phyloP scores from a whole-genome alignment of 2,113 vertebrate species.

The Isurus oxyrinchus region DNA sequence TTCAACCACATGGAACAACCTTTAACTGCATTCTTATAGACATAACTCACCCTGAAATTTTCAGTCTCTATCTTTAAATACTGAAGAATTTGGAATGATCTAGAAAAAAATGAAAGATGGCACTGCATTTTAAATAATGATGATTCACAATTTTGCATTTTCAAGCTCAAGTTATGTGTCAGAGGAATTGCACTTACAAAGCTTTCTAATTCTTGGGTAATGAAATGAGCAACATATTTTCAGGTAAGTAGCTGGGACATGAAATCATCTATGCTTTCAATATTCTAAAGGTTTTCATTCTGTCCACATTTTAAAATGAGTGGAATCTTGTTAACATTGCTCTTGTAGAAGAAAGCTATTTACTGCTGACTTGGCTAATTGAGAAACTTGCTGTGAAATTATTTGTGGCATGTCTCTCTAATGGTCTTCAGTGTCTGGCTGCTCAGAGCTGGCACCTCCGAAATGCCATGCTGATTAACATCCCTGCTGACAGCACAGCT shows the following conservation, averaged over 20 bases:
- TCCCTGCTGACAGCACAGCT: slow-evolving; percentile 22
- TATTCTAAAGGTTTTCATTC: neutral
- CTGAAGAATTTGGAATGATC: neutral
- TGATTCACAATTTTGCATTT: neutral
- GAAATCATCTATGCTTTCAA: neutral
- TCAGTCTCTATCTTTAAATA: neutral
- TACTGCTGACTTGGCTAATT: slow-evolving; percentile 24
- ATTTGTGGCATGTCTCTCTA: neutral
- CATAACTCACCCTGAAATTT: neutral
- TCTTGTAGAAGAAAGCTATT: neutral
- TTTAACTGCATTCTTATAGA: neutral
- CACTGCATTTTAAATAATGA: neutral
- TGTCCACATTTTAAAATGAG: neutral
- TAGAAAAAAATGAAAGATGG: neutral
- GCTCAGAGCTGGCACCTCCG: neutral
- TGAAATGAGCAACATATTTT: neutral
- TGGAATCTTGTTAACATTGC: neutral
- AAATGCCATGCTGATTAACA: slow-evolving; percentile 22
- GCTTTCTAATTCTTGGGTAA: neutral
- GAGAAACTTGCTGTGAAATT: slow-evolving; percentile 2
- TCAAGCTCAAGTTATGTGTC: neutral
- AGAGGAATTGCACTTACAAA: neutral
- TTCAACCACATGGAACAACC: neutral
- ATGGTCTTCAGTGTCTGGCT: slow-evolving; percentile 25
- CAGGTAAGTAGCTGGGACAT: neutral